Conservation (phyloP, 2,888 invertebrate genomes). For the Agriotes lineatus region DNA sequence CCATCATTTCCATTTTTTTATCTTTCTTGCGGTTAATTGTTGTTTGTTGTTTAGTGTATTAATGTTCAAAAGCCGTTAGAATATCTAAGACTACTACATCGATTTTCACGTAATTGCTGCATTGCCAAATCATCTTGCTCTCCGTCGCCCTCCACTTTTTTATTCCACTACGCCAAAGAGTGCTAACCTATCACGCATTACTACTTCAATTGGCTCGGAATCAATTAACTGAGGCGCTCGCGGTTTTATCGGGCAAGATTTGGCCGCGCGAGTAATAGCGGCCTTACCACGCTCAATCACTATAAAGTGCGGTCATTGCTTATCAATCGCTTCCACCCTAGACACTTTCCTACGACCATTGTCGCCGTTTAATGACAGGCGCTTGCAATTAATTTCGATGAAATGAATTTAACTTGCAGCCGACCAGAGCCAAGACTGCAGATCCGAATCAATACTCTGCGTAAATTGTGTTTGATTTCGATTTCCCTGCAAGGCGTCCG, state of each 20-base stretch:
- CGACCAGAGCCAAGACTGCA: too few relatives aligned
- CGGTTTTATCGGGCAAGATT: constrained; percentile 25
- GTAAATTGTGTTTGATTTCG: too few relatives aligned
- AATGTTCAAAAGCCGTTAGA: too few relatives aligned
- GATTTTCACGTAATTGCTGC: too few relatives aligned
- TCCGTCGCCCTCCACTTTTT: neutral
- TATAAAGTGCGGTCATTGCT: constrained; percentile 25
- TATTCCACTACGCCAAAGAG: too few relatives aligned
- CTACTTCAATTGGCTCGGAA: constrained; percentile 12
- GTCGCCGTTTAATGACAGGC: constrained; percentile 27
- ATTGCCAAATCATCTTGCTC: too few relatives aligned
- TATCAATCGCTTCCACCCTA: constrained; percentile 21
- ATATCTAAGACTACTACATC: too few relatives aligned
- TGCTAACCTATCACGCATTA: constrained; percentile 12
- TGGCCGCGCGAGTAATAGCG: constrained; percentile 19
- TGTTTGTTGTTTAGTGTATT: too few relatives aligned
- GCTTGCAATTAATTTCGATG: constrained; percentile 24
- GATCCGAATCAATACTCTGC: too few relatives aligned
- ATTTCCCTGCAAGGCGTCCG: too few relatives aligned
- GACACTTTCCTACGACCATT: constrained; percentile 21
- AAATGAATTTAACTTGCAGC: constrained; percentile 13
- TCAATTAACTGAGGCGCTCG: constrained; percentile 25
- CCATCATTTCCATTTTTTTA: too few relatives aligned
- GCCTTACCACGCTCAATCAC: constrained; percentile 24
- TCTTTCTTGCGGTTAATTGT: too few relatives aligned